Evolutionary conservation across 2,888 invertebrate genomes (phyloP).

Genomic region (Thyatira batis): DNA sequence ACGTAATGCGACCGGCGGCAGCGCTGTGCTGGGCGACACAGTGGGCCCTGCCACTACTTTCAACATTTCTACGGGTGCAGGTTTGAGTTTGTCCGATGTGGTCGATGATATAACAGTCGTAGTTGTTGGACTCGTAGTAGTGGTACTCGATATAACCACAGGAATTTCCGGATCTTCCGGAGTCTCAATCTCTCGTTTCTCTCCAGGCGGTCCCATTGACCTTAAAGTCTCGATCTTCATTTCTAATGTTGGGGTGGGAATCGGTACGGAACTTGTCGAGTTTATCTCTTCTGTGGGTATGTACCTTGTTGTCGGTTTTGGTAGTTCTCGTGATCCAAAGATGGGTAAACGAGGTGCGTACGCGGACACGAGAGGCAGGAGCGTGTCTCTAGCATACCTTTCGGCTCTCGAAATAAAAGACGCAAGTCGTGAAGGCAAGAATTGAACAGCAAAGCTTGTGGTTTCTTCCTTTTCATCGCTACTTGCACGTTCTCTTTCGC

Average conservation of each 20-base stretch:
- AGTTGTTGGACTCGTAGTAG: slow-evolving; percentile 41
- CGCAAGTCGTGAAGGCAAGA: slow-evolving; percentile 89
- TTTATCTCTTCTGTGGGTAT: slow-evolving; percentile 82
- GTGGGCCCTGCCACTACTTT: slow-evolving; percentile 63
- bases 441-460: slow-evolving; percentile 86
- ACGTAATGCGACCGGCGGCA: slow-evolving; percentile 70
- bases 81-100: slow-evolving; percentile 52
- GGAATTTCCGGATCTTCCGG: slow-evolving; percentile 71
- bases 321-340: slow-evolving; percentile 73
- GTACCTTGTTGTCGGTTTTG: slow-evolving; percentile 82
- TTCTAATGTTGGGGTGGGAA: slow-evolving; percentile 75
- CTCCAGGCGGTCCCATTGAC: slow-evolving; percentile 70
- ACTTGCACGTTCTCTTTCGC: slow-evolving; percentile 34
- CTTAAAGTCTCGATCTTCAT: slow-evolving; percentile 76
- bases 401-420: slow-evolving; percentile 92
- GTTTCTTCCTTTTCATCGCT: slow-evolving; percentile 59
- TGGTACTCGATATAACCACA: slow-evolving; percentile 43
- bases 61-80: slow-evolving; percentile 67
- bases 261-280: slow-evolving; percentile 58
- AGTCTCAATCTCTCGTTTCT: slow-evolving; percentile 62
- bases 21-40: slow-evolving; percentile 65
- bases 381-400: slow-evolving; percentile 89
- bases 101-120: slow-evolving; percentile 29
- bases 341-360: slow-evolving; percentile 89
- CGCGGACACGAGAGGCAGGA: slow-evolving; percentile 89